Base-by-base conservation (phyloP, 2,888 invertebrate genomes). In the Steinernema scapterisci region DNA sequence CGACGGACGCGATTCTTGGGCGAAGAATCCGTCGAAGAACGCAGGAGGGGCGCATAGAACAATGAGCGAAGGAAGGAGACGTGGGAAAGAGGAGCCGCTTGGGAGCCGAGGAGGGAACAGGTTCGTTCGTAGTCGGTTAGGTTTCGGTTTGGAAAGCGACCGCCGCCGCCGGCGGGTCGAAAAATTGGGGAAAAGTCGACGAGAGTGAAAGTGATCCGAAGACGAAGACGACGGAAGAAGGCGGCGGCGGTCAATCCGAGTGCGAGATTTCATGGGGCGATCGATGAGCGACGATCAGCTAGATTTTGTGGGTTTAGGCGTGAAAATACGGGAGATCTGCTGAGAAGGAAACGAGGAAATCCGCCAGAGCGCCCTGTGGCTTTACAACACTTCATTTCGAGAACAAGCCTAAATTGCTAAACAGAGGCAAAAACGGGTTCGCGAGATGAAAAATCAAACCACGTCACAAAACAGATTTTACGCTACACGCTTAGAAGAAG, bases 131-230 rank as follows among this genome's bases (percentile, higher is more conserved):
- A n/a, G 52, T 5, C 21, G 21, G 63, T 13, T 63, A 31, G 38
- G 63, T 63, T 63, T 63, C 54, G 63, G 63, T 63, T 31, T 63
- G 48, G 48, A 19, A 44, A 48, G 48, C 3, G 48, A 48, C 16
- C 48, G 45, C 7, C 48, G 48, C n/a, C 16, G 48, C 48, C 48
- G 48, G 19, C 48, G 48, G 19, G 38, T 23, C 63, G 63, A 63
- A 63, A 31, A 31, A 63, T 21, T 31, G 63, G 31, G n/a, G 63
- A 27, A 38, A 31, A 25, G 16, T 31, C 63, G 27, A 38, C 3
- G 38, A 31, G 16, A 63, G 63, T 25, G 63, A 63, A 63, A 63
- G 63, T 31, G 31, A 63, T 27, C 38, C 38, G 38, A 38, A 3
- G 38, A n/a, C n/a, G n/a, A n/a, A 54, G 21, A 21, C 23, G 23